Evolutionary conservation across 2,113 vertebrate species (phyloP).

Genomic region (Equus przewalskii): DNA sequence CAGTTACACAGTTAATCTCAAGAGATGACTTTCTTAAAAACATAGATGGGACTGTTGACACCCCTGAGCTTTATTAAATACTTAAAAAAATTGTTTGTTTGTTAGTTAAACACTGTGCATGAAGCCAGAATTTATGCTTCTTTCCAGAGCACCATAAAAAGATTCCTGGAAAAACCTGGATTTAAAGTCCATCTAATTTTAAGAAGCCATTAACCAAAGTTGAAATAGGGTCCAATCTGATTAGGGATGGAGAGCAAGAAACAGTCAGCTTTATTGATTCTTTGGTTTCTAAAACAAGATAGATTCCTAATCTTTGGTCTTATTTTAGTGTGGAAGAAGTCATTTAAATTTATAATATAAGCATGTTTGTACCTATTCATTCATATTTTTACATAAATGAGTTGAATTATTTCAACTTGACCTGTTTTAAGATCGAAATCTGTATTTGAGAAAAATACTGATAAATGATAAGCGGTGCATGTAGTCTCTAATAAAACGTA

Average conservation of each 20-base stretch:
- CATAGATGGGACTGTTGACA: neutral
- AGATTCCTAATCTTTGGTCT: slow-evolving; percentile 35
- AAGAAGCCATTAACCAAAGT: slow-evolving; percentile 16
- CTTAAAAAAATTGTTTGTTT: neutral
- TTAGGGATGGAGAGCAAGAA: neutral
- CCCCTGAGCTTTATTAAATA: slow-evolving; percentile 7
- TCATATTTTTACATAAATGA: slow-evolving; percentile 41
- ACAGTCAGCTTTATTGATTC: neutral
- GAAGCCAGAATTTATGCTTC: slow-evolving; percentile 19
- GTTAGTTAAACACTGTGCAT: neutral
- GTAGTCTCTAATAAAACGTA: neutral
- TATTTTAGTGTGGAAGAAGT: neutral
- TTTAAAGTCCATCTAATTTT: slow-evolving; percentile 50
- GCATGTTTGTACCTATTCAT: neutral
- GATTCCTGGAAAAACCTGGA: slow-evolving; percentile 41
- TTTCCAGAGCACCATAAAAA: slow-evolving; percentile 9
- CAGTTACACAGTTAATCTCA: neutral
- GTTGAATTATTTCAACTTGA: slow-evolving; percentile 62
- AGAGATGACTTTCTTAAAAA: slow-evolving; percentile 28
- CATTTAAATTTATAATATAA: slow-evolving; percentile 5
- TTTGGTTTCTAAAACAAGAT: slow-evolving; percentile 29
- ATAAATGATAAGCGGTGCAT: neutral
- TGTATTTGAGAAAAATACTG: neutral
- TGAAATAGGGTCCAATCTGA: neutral
- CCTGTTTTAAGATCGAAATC: slow-evolving; percentile 48